phyloP scores from a whole-genome alignment of 2,113 vertebrate genomes.

The Colossoma macropomum region DNA sequence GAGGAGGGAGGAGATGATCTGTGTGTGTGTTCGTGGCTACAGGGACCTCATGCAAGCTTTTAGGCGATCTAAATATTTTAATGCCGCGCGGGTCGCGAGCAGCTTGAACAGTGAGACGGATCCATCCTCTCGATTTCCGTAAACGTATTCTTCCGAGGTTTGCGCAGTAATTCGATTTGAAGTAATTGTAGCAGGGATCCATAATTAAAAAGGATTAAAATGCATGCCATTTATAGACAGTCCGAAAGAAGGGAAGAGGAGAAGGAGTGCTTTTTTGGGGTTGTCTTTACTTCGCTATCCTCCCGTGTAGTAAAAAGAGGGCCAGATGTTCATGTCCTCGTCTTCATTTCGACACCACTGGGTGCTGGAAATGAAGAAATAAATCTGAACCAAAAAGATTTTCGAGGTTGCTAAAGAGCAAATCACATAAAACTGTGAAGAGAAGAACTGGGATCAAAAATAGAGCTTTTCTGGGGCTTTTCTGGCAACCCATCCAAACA shows the following conservation, averaged over 20 bases:
- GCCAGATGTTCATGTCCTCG: background rate
- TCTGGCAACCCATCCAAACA: too few species aligned
- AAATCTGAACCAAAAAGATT: background rate
- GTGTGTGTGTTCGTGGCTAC: constrained; percentile 64
- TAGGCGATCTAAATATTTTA: constrained; percentile 76
- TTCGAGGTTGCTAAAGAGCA: background rate
- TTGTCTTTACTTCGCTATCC: constrained; percentile 61
- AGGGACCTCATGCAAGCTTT: constrained; percentile 67
- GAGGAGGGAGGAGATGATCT: constrained; percentile 62
- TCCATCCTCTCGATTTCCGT: constrained; percentile 65
- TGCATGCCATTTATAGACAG: constrained; percentile 77
- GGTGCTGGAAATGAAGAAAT: background rate
- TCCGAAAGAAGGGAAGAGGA: constrained; percentile 69
- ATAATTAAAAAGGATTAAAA: constrained; percentile 82
- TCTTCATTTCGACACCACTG: background rate
- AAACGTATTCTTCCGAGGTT: constrained; percentile 78
- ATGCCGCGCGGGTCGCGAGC: constrained; percentile 24
- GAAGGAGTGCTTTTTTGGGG: constrained; percentile 40
- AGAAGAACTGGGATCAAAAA: background rate
- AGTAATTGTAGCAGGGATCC: constrained; percentile 79
- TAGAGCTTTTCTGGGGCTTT: background rate
- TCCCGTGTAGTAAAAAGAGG: background rate
- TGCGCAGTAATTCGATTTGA: constrained; percentile 83
- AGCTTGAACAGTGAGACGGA: background rate
- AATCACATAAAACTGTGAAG: background rate